Evolutionary conservation across 2,888 invertebrate genomes (phyloP), one percentile per base, ranked within the genome.

Genomic region (Papilio demoleus): DNA sequence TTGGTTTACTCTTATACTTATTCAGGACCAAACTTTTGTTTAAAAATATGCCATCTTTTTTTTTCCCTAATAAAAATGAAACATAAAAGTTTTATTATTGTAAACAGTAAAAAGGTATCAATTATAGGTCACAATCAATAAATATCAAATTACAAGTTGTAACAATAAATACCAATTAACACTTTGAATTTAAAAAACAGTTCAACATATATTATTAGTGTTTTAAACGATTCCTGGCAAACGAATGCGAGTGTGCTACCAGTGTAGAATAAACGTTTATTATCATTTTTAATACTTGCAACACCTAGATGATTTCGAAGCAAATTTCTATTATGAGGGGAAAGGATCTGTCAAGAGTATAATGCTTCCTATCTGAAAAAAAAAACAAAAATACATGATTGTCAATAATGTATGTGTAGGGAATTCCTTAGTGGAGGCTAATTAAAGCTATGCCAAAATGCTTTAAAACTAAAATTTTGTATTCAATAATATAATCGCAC

Each of bases 221-320:
- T 19, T 59, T 59, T 61, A 40, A 61, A 36, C 47, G 45, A 63
- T 63, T 63, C 58, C 58, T 24, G 14, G 58, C 36, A 68, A 63
- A 58, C 24, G 40, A 45, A 17, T 34, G 47, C 14, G 27, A 36
- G 53, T 60, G 59, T 36, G 53, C 61, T 45, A 62, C 42, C 42
- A 58, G 38, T 38, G 36, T 63, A 19, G 58, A 58, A 58, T 47
- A 63, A 68, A 63, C 63, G 68, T 45, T 58, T 62, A 63, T 68
- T 60, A 68, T 61, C 22, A 61, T 65, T 65, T 69, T 65, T 61
- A 65, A 69, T 65, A 53, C 61, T 60, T n/a, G 60, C 65, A 69
- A 68, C 31, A 59, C 56, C 66, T 56, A 67, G 69, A 67, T 67
- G 65, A 68, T 71, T 71, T 68, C 45, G 62, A 73, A 71, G 70